Base-by-base conservation (phyloP, 2,797 vertebrate species). In the Brachymystax lenok region DNA sequence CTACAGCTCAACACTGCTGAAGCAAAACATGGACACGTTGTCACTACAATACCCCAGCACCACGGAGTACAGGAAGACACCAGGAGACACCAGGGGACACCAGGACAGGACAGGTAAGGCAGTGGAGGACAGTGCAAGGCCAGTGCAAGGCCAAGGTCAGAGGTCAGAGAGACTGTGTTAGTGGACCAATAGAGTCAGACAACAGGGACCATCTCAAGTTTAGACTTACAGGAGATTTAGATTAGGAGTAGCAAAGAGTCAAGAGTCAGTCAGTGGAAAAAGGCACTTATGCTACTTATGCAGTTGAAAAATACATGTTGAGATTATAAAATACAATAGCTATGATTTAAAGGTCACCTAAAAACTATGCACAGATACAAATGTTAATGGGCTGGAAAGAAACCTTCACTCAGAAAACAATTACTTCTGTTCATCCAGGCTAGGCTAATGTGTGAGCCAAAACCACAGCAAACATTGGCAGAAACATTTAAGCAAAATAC, bases 1-100 rank as follows among this genome's bases (percentile, higher is more conserved):
- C 83, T 94, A 89, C 95, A 99, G 90, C 94, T 93, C n/a, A 92
- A 82, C 76, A 80, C 97, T 97, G 95, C 84, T 82, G 82, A 80
- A 81, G 85, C 82, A 85, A 85, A 90, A 85, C 77, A 85, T 77
- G 80, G 50, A 51, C 70, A 27, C 7, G 46, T 19, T 5, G 50
- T 52, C 50, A 54, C 24, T 30, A 71, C 24, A 16, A 16, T 13
- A 12, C 4, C 69, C 46, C n/a, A 24, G 4, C 7, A 71, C 59
- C 83, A 74, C 77, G 83, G 69, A 82, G 50, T 10, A 77, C 78
- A 85, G 3, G 8, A 69, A 16, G 79, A 90, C 74, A 71, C 1
- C 0, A 80, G 74, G 51, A 59, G 69, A 77, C 27, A 35, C n/a
- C 35, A 46, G 46, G 35, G 7, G 69, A 74, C n/a, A n/a, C 1